phyloP scores from a whole-genome alignment of 2,113 vertebrate genomes.

The Leiothrix lutea region DNA sequence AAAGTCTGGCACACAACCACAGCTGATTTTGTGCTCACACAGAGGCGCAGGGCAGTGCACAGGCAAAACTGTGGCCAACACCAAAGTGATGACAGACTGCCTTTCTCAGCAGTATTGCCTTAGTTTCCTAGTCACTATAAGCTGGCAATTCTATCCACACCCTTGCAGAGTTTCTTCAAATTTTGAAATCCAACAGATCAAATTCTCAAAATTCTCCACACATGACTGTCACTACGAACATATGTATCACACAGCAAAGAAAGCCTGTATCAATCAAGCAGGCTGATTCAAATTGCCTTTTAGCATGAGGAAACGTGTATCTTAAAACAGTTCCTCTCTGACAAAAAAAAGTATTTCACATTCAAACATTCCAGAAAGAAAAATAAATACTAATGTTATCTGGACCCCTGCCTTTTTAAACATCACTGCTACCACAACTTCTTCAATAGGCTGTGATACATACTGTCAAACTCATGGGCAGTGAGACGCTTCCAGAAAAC shows the following conservation, averaged over 20 bases:
- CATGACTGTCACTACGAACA: neutral
- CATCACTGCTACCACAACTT: neutral
- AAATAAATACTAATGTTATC: neutral
- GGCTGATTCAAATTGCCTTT: neutral
- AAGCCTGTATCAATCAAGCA: neutral
- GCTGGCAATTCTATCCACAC: neutral
- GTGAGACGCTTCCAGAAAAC: neutral
- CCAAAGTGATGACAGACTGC: fast-evolving
- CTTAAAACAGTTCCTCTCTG: neutral
- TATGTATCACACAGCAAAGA: neutral
- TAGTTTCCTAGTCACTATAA: neutral
- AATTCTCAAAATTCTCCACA: neutral
- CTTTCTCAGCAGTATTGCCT: neutral
- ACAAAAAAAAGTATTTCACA: neutral
- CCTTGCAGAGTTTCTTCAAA: neutral
- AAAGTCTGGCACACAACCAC: neutral
- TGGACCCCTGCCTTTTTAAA: neutral
- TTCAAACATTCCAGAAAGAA: neutral
- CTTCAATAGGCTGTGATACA: neutral
- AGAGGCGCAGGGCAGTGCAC: neutral
- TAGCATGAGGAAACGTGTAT: fast-evolving
- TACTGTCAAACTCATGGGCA: neutral
- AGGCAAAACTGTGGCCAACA: neutral
- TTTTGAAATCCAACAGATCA: neutral
- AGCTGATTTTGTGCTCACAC: neutral